Base-by-base conservation (phyloP, 2,888 invertebrate species). In the Tupiocoris notatus region DNA sequence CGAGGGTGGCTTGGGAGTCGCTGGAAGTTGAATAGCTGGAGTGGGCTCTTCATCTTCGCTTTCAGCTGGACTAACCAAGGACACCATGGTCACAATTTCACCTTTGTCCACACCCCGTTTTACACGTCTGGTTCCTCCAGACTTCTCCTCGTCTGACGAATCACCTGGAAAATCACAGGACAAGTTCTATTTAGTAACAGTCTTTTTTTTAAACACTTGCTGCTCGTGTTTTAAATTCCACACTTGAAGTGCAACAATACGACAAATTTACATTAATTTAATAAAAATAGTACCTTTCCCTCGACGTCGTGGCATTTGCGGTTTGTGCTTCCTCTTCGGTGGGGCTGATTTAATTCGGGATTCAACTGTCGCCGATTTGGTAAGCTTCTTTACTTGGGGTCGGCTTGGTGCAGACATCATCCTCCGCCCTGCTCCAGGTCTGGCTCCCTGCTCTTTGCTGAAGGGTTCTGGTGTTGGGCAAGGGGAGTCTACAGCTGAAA, bases 51-150 rank as follows among this genome's bases (percentile, higher is more conserved):
- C 86, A 80, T 89, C 89, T 76, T 90, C 90, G 81, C 89, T 90
- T 57, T 88, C 89, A 18, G 88, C 88, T 0, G 90, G 89, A 81
- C 89, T 90, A 1, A 90, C 85, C 62, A 91, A 83, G 0, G 90
- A 90, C 0, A 91, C 89, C 86, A 90, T 87, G 0, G 91, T 91
- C 0, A 89, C 87, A 54, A 91, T 85, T 59, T 86, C 87, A 0
- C 81, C 83, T 57, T 81, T 80, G 22, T 81, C 80, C 2, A 82
- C 81, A 1, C 82, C 81, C 59, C 82, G 81, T 20, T 65, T 67
- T 1, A 68, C 59, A 18, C 76, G 68, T 56, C 75, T 77, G 75
- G 79, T 81, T 73, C 79, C 80, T 16, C 77, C 74, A 76, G 77
- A 80, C 57, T 70, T 54, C 23, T 80, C 75, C 79, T 80, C 76